Conservation (phyloP, 2,888 invertebrate genomes). For the Drosophila birchii region DNA sequence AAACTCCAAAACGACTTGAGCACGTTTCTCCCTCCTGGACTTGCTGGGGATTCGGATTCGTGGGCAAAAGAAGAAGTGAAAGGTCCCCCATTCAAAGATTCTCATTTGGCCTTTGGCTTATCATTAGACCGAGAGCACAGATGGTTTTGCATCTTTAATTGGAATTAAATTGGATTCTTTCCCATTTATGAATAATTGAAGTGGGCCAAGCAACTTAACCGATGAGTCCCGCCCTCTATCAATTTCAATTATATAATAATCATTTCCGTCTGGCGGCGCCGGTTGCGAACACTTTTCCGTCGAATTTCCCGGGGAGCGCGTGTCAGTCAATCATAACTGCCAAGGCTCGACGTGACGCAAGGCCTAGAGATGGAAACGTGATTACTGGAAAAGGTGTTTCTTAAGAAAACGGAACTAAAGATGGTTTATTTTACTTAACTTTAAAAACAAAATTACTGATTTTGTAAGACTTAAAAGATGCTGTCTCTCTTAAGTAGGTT, state of each 20-base stretch:
- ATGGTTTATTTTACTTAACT: neutral
- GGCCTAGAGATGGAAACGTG: constrained; percentile 20
- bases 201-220: constrained; percentile 42
- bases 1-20: constrained; percentile 63
- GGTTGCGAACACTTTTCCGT: constrained; percentile 22
- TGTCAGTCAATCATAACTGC: constrained; percentile 71
- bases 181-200: constrained; percentile 69
- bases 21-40: constrained; percentile 59
- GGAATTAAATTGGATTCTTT: constrained; percentile 67
- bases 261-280: constrained; percentile 67
- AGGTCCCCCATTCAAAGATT: constrained; percentile 27
- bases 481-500: no score
- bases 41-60: constrained; percentile 19
- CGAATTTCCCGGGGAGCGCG: constrained; percentile 10
- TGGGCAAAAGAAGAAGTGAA: constrained; percentile 23
- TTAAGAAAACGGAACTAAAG: neutral
- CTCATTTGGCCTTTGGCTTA: constrained; percentile 51
- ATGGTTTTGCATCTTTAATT: constrained; percentile 78
- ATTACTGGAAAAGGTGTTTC: neutral
- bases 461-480: neutral
- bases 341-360: constrained; percentile 5
- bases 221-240: constrained; percentile 55
- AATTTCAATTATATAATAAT: constrained; percentile 81
- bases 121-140: constrained; percentile 63
- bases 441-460: neutral